Evolutionary conservation across 2,113 vertebrate species (phyloP), one percentile per base, ranked within the genome.

Genomic region (Lasiurus cinereus): DNA sequence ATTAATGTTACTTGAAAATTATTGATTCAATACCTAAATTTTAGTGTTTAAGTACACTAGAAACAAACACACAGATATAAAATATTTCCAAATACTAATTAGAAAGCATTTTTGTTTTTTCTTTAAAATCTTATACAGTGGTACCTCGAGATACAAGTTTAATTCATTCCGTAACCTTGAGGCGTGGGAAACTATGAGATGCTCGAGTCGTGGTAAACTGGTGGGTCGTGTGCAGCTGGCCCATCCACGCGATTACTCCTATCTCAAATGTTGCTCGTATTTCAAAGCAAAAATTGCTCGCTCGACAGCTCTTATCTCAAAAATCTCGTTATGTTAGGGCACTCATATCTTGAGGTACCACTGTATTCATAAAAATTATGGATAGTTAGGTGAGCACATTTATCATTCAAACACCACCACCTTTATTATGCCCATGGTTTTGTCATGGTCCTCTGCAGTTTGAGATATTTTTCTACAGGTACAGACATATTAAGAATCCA

Each of bases 11-110:
- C 31, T 64, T 91, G 0, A 0, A 92, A 96, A 91, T 77, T 83
- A 77, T 12, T 80, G 56, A 93, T 43, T 83, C 33, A 69, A n/a
- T 84, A 91, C 24, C 52, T 67, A 21, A 52, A 76, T 73, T 85
- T 69, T 69, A 83, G 62, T 78, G 56, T 91, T 91, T 94, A 66
- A 96, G 66, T 73, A 33, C 43, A 39, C 18, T 90, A 27, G 19
- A 6, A 9, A 24, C 79, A 31, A 91, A 13, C 0, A 39, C 8
- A 88, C 66, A 64, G 4, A 18, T 85, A 72, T 78, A 93, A 83
- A 52, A 16, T 80, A 72, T 77, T 83, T 50, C 21, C 64, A 62
- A 85, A 50, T 9, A 29, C 24, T 27, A 82, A 54, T 73, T 10
- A 0, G 11, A 66, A 96, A 96, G 14, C 12, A 64, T 13, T 4